Percentiles rank a stretch among this genome's conserved stretches.
phyloP scores from a whole-genome alignment of 1,140 invertebrate species.

The Magallana ariakensis region DNA sequence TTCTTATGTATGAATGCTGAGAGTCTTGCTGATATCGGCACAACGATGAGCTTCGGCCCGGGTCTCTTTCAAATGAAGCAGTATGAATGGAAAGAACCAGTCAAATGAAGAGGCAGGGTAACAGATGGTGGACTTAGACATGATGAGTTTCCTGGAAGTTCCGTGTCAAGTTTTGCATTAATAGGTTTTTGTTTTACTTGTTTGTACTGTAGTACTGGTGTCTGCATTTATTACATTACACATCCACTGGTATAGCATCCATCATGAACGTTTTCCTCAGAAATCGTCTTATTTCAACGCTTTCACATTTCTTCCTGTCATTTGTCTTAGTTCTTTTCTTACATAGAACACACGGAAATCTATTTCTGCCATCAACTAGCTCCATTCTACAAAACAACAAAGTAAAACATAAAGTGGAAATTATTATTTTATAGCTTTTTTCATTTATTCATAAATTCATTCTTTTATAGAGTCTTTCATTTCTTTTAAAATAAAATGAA shows the following conservation, averaged over 20 bases:
- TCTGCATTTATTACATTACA: conserved; percentile 26
- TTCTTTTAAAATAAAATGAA: too few species aligned
- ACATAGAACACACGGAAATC: too few species aligned
- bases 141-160: not conserved
- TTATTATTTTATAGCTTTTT: too few species aligned
- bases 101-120: not conserved
- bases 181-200: not conserved
- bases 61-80: conserved; percentile 31
- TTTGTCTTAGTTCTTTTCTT: not conserved
- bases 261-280: not conserved
- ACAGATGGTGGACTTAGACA: conserved; percentile 33
- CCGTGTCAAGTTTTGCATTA: not conserved
- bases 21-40: not conserved
- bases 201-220: conserved; percentile 4
- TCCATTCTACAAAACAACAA: too few species aligned
- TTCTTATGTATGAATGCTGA: not conserved
- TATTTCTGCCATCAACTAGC: too few species aligned
- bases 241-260: not conserved
- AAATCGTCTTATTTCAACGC: not conserved
- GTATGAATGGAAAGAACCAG: not conserved
- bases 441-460: too few species aligned
- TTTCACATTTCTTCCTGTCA: not conserved
- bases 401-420: too few species aligned
- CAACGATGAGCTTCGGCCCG: not conserved
- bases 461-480: too few species aligned